Percentiles rank a stretch among this genome's conserved stretches.
Evolutionary conservation across 2,113 vertebrate species (phyloP).

Genomic region (Marcusenius ussheri): DNA sequence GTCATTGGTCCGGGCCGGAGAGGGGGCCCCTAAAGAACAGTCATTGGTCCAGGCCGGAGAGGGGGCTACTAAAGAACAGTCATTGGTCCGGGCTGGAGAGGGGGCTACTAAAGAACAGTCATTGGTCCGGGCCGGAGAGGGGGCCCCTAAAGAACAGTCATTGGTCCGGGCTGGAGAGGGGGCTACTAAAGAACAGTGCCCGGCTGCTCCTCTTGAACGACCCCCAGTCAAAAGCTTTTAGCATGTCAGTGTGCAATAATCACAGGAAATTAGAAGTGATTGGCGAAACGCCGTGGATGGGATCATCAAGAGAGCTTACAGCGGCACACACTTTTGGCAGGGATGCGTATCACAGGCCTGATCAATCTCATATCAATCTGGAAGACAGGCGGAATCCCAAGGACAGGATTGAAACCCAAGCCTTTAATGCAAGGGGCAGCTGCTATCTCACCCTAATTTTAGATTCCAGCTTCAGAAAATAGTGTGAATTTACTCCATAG

Average conservation of each 20-base stretch:
- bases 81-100: no score
- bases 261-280: neutral
- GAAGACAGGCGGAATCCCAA: neutral
- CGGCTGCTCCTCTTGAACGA: neutral
- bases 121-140: neutral
- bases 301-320: neutral
- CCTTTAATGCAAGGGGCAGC: neutral
- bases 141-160: no score
- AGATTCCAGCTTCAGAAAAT: neutral
- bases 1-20: neutral
- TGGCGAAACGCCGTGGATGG: neutral
- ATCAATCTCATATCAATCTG: neutral
- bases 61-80: neutral
- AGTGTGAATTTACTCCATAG: constrained; percentile 14
- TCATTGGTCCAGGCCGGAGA: no score
- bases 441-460: neutral
- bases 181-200: no score
- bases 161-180: no score
- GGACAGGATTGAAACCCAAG: neutral
- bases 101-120: neutral
- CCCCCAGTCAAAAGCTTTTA: neutral
- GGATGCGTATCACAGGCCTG: neutral
- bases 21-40: no score
- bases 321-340: neutral
- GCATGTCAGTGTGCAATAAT: neutral